These are phyloP conservation scores for Acrobasis suavella DNA, from an alignment of 2,888 invertebrate species.

Conservation along the genomic window DNA sequence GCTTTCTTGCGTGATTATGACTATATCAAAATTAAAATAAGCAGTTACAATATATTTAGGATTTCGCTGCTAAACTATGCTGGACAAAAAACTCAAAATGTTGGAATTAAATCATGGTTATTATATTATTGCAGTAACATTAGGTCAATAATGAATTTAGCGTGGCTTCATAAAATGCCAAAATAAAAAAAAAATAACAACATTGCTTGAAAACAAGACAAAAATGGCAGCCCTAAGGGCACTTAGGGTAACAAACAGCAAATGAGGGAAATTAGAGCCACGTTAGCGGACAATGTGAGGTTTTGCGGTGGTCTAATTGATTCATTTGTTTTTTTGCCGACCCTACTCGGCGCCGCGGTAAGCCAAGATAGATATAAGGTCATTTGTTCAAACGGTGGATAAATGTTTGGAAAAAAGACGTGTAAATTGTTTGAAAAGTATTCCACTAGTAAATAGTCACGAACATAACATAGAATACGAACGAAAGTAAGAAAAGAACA, in stretches of 20 bases:
- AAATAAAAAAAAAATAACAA: neutral
- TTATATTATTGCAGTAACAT: no score
- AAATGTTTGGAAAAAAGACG: conserved; percentile 1
- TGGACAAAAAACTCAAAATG: no score
- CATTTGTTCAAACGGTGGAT: neutral
- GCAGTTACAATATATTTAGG: no score
- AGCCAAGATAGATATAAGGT: neutral
- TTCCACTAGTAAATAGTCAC: no score
- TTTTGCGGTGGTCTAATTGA: conserved; percentile 28
- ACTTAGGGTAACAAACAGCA: conserved; percentile 20
- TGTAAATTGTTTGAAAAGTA: neutral
- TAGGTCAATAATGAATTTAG: no score
- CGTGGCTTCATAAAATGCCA: no score
- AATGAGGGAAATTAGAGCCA: conserved; percentile 28
- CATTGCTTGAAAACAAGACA: neutral
- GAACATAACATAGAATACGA: no score
- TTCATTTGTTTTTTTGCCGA: conserved; percentile 30
- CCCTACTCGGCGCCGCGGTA: conserved; percentile 18
- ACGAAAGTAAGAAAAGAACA: no score
- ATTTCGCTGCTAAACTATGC: no score
- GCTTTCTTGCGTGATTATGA: no score
- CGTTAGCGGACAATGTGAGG: conserved; percentile 24
- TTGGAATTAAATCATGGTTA: no score
- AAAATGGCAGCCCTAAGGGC: conserved; percentile 5
- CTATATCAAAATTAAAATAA: no score